Conservation (phyloP, 1,140 invertebrate genomes). For the Heliconius hermathena region DNA sequence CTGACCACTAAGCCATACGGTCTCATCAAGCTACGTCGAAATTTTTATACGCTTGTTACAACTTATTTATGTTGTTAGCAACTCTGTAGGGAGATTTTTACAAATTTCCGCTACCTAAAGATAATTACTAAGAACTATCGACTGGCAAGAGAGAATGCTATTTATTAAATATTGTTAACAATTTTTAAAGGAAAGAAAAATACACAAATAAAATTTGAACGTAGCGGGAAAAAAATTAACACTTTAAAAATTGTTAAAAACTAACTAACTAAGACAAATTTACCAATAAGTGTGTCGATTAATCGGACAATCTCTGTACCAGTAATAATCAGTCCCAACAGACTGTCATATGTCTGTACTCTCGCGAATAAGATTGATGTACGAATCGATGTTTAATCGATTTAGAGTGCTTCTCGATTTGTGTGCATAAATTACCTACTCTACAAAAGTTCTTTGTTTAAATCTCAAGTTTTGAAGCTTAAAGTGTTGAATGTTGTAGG, state of each 20-base stretch:
- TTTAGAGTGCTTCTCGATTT: constrained; percentile 6
- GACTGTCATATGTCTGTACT: constrained; percentile 45
- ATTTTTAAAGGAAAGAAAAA: no score
- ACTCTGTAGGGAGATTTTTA: no score
- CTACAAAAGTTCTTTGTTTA: neutral
- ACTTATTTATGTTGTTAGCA: no score
- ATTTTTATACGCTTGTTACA: no score
- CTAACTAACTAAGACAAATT: constrained; percentile 58
- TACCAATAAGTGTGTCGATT: constrained; percentile 55
- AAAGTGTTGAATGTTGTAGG: neutral
- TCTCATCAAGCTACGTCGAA: no score
- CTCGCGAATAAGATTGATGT: constrained; percentile 43
- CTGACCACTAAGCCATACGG: no score
- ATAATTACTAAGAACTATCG: no score
- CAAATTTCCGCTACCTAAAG: no score
- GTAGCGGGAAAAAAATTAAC: no score
- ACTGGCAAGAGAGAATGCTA: no score
- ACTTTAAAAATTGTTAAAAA: constrained; percentile 26
- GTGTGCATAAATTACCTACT: neutral
- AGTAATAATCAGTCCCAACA: constrained; percentile 52
- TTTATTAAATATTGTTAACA: no score
- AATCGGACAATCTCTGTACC: constrained; percentile 55
- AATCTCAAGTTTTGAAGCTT: neutral
- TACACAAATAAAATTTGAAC: no score
- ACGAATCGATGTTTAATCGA: constrained; percentile 38